Conservation (phyloP, 2,113 vertebrate species). For the Meriones unguiculatus region DNA sequence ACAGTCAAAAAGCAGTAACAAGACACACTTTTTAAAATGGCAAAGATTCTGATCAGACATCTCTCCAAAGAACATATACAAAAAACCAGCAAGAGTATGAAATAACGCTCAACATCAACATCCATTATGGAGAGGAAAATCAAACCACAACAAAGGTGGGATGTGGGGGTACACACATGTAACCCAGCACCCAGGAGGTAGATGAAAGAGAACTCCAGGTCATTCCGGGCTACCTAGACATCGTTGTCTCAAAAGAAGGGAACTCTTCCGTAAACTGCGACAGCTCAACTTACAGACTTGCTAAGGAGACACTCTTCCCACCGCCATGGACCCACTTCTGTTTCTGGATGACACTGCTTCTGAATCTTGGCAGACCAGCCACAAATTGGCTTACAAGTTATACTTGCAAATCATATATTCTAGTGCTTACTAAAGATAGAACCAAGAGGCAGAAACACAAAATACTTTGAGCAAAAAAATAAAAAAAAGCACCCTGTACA, state of each 20-base stretch:
- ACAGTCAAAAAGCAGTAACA: constrained; percentile 39
- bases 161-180: neutral
- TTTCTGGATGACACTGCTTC: constrained; percentile 42
- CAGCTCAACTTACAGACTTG: neutral
- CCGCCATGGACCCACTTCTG: neutral
- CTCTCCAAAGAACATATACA: constrained; percentile 20
- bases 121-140: neutral
- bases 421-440: constrained; percentile 43
- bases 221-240: neutral
- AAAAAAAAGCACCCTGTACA: constrained; percentile 16
- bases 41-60: constrained; percentile 42
- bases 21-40: constrained; percentile 36
- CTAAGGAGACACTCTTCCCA: constrained; percentile 4
- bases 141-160: neutral
- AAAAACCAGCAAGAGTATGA: neutral
- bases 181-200: neutral
- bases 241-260: neutral
- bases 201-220: neutral
- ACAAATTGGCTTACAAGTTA: constrained; percentile 51
- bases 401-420: constrained; percentile 62
- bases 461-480: constrained; percentile 59
- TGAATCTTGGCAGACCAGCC: constrained; percentile 45
- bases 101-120: neutral
- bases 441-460: constrained; percentile 52
- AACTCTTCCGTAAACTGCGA: neutral